Evolutionary conservation across 2,113 vertebrate genomes (phyloP), one percentile per base, ranked within the genome.

Genomic region (Poecile atricapillus): DNA sequence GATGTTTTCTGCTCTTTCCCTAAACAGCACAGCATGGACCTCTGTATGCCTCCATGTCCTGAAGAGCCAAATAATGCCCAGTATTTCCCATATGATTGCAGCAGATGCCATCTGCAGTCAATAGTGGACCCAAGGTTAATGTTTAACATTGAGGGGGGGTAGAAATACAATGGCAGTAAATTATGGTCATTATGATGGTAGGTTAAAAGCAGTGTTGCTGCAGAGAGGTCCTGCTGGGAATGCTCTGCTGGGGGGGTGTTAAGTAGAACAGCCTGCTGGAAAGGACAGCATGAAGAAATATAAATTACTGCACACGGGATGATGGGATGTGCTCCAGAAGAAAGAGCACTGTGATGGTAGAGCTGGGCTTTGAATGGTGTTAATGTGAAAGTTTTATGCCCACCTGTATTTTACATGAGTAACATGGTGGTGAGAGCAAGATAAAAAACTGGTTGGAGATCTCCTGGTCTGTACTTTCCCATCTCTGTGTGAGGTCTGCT

Each of bases 131-230:
- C 64, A 60, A 88, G 79, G 88, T 94, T 95, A 90, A 96, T 90
- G 50, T 86, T 96, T 95, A 87, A 75, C 71, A 8, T 46, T 68
- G 43, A 2, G 10, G 31, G 47, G 47, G 11, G 50, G 16, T 43
- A 60, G 92, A 88, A 88, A 90, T 44, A 89, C 44, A 89, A 75
- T 65, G 69, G 53, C 79, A 87, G n/a, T 95, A 89, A 96, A 92
- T 95, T 92, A 92, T 87, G 90, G 88, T 71, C 85, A 81, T 94
- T 92, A 78, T 70, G 95, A 81, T 49, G 80, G 41, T 46, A 76
- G 83, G 92, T 94, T 96, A 96, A 96, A 95, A 95, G 64, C 73
- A 90, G 52, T 59, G 68, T 13, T 95, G 64, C 83, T 92, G 56
- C n/a, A 75, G 69, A 86, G 90, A 89, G 16, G 22, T 77, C 93